Evolutionary conservation across 2,797 vertebrate species (phyloP).

Genomic region (Tokudaia muenninki): DNA sequence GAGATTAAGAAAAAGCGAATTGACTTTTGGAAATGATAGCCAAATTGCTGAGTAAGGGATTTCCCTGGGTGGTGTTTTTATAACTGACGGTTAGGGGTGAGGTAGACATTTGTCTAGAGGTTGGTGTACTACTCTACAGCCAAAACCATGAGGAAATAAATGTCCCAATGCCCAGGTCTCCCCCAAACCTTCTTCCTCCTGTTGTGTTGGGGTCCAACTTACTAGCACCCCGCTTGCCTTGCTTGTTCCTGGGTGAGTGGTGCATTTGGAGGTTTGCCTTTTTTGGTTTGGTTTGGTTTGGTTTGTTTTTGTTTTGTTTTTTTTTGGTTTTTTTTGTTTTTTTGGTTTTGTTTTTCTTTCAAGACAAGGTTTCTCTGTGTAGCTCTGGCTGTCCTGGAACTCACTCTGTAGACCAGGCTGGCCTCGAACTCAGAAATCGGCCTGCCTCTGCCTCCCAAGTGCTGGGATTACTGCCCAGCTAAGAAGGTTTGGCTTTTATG

Average conservation of each 20-base stretch:
- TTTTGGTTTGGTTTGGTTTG: no score
- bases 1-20: slow-evolving; percentile 32
- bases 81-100: not conserved
- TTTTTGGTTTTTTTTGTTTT: no score
- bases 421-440: no score
- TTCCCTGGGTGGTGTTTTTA: slow-evolving; percentile 19
- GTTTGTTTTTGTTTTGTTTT: no score
- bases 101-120: not conserved
- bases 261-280: no score
- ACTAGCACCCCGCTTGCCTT: not conserved
- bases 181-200: not conserved
- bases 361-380: no score
- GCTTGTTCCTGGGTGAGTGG: fast-evolving
- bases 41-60: slow-evolving; percentile 2
- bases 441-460: no score
- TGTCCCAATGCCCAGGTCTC: not conserved
- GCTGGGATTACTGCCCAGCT: no score
- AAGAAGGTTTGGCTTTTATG: no score
- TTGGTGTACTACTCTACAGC: not conserved
- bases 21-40: slow-evolving; percentile 38
- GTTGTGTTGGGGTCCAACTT: fast-evolving
- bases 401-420: no score
- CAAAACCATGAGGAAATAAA: not conserved
- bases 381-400: no score
- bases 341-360: no score